Evolutionary conservation across 2,113 vertebrate species (phyloP).

Genomic region (Catharus fuscescens): DNA sequence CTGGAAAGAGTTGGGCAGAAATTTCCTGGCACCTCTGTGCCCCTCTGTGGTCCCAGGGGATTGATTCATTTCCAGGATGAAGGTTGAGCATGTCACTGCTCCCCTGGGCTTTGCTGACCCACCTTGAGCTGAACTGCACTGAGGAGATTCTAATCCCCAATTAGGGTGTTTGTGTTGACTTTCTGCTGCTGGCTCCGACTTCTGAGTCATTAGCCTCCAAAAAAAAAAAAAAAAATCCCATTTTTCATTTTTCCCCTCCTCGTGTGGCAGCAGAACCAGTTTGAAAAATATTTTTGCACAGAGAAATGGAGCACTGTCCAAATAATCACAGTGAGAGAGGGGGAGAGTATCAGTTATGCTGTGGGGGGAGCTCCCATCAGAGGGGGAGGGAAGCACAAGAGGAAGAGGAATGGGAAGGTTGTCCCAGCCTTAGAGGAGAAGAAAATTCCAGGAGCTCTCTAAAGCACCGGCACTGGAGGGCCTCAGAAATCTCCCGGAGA

Average conservation of each 20-base stretch:
- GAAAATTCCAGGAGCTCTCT: not conserved
- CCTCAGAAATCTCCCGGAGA: not conserved
- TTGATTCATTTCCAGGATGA: not conserved
- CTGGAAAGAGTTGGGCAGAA: rapidly evolving
- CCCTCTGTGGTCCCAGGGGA: rapidly evolving
- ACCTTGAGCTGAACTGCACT: rapidly evolving
- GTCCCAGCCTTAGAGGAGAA: rapidly evolving
- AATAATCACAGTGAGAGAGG: not conserved
- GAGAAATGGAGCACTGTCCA: not conserved
- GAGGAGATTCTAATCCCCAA: not conserved
- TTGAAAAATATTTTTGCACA: not conserved
- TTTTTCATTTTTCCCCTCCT: not conserved
- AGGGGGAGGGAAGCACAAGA: not conserved
- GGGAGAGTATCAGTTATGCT: rapidly evolving
- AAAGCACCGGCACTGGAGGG: not conserved
- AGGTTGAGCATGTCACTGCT: not conserved
- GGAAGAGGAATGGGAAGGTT: not conserved
- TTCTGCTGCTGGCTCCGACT: not conserved
- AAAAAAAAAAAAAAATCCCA: not conserved
- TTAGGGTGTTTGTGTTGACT: not conserved
- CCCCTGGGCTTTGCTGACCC: not conserved
- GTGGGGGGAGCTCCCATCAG: rapidly evolving
- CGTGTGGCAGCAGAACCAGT: not conserved
- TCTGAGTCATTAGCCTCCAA: not conserved
- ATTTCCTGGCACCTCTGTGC: not conserved